Evolutionary conservation across 2,888 invertebrate genomes (phyloP), one percentile per base, ranked within the genome.

Genomic region (Disparrhopalites patrizii): DNA sequence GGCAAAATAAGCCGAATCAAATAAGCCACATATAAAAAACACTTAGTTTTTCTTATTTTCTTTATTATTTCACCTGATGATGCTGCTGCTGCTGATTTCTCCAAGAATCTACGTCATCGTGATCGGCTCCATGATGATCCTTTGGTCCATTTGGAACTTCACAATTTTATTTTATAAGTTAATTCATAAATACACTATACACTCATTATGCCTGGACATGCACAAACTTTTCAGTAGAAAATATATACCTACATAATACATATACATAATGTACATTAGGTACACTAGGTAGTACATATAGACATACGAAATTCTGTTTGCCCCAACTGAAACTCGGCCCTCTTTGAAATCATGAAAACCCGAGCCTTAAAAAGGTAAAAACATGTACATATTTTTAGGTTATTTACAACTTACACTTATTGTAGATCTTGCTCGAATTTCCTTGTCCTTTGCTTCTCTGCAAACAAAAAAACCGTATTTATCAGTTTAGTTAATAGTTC

Each of bases 391-490:
- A n/a, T n/a, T n/a, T n/a, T n/a, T n/a, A n/a, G n/a, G n/a, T n/a
- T n/a, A n/a, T n/a, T n/a, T n/a, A n/a, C 36, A 43, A 68, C 72
- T 57, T 69, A 74, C 73, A 69, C 70, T 72, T 74, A 54, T 68
- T 70, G 65, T 70, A 71, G 62, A 67, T 66, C 78, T 77, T 84
- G 87, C 88, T 87, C 87, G 87, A 87, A 82, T 87, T 88, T 85
- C 87, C 88, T 85, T 88, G 88, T 85, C 88, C 88, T 88, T 88
- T 89, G 87, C 88, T 88, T 86, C 88, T 88, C 88, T 88, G 81
- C 76, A 80, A 73, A 18, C n/a, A n/a, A n/a, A 50, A 20, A 10
- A 7, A 50, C 8, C 23, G 7, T 7, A 50, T 50, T 50, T 50
- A 10, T 50, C n/a, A 50, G 23, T n/a, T 38, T 13, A 13, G 10